Conservation (phyloP, 2,797 vertebrate species). For the Chloroceryle inda region DNA sequence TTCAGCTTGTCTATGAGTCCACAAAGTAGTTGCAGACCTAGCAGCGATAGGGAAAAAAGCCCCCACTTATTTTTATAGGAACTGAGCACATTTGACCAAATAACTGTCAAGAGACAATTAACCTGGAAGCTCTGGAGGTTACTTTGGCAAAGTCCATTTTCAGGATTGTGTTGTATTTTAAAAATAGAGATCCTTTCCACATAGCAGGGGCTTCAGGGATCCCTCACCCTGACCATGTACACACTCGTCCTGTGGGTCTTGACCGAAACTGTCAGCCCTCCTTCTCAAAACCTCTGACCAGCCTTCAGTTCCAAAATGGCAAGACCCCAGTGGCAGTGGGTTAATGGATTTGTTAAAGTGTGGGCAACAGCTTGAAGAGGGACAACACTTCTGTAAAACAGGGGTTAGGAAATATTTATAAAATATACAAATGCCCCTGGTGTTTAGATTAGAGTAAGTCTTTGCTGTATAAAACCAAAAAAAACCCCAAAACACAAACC, state of each 20-base stretch:
- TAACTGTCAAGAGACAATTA: not conserved
- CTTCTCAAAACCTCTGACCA: not conserved
- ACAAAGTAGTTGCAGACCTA: not conserved
- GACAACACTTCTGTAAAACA: not conserved
- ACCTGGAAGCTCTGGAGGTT: not conserved
- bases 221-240: not conserved
- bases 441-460: not conserved
- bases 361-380: not conserved
- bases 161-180: not conserved
- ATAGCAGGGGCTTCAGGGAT: not conserved
- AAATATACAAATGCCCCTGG: not conserved
- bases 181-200: not conserved
- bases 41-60: not conserved
- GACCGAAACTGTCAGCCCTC: not conserved
- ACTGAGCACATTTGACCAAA: not conserved
- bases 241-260: not conserved
- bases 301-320: not conserved
- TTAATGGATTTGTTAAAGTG: not conserved
- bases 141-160: not conserved
- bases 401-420: not conserved
- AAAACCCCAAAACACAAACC: not conserved
- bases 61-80: not conserved
- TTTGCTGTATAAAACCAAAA: not conserved
- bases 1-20: not conserved
- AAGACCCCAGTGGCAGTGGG: accelerated